Evolutionary conservation across 2,113 vertebrate species (phyloP).

Genomic region (Furnarius figulus): DNA sequence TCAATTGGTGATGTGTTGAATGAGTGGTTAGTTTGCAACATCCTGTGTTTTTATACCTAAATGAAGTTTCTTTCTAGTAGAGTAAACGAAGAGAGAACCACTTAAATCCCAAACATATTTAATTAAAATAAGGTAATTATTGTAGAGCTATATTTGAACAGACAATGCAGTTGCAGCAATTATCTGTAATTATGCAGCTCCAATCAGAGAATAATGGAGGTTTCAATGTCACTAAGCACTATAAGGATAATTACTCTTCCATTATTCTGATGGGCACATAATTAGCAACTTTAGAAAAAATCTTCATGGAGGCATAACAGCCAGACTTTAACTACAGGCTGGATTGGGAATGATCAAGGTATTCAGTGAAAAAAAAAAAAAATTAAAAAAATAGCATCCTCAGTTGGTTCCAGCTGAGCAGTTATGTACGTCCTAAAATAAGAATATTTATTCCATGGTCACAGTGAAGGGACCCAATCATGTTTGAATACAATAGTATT

Average conservation of each 20-base stretch:
- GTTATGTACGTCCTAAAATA: background rate
- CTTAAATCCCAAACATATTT: slow-evolving; percentile 72
- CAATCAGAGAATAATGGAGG: slow-evolving; percentile 73
- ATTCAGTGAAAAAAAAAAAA: background rate
- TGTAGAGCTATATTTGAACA: slow-evolving; percentile 73
- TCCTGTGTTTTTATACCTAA: slow-evolving; percentile 26
- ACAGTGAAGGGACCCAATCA: background rate
- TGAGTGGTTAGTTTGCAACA: background rate
- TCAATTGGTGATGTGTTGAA: slow-evolving; percentile 8
- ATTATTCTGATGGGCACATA: slow-evolving; percentile 73
- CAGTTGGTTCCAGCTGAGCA: background rate
- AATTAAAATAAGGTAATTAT: slow-evolving; percentile 78
- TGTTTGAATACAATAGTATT: background rate
- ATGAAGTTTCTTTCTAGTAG: slow-evolving; percentile 57
- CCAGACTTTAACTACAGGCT: slow-evolving; percentile 29
- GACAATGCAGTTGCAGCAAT: slow-evolving; percentile 70
- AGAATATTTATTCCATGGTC: background rate
- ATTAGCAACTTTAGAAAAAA: slow-evolving; percentile 65
- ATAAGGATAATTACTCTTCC: slow-evolving; percentile 74
- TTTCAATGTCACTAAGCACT: slow-evolving; percentile 76
- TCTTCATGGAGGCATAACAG: slow-evolving; percentile 5
- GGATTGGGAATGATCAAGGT: slow-evolving; percentile 35
- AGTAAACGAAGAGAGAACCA: slow-evolving; percentile 38
- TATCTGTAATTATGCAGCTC: slow-evolving; percentile 73
- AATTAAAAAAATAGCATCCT: background rate